Base-by-base conservation (phyloP, 1,140 invertebrate genomes). In the Galleria mellonella region DNA sequence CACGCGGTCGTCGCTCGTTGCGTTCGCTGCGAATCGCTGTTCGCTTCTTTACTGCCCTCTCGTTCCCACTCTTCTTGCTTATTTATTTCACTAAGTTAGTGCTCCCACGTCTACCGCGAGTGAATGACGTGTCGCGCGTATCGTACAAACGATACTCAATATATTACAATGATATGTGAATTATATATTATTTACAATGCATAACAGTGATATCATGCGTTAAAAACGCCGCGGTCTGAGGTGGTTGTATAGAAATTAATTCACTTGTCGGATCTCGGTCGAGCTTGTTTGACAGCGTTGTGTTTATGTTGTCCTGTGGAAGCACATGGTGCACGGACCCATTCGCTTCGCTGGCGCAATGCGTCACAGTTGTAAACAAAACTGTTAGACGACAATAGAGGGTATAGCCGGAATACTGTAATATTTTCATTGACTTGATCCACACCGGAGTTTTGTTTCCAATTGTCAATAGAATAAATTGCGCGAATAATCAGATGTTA, bases 21-120 rank as follows among this genome's bases (percentile, higher is more conserved):
- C n/a, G n/a, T 49, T 43, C 36, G 54, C 40, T 32, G 37, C 36
- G 40, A 32, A 11, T 32, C 57, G 59, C 59, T 40, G 59, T 46
- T 59, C 55, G 29, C 14, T 42, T 51, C 48, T 56, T 51, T 61
- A 51, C 54, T 62, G 60, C 61, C 59, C 64, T 69, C 71, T 71
- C 69, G 58, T 72, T 71, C 65, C 57, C 72, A 41, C 72, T 65
- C 65, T 62, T 61, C 60, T 68, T 66, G 55, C 57, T 70, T 65
- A 61, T 62, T 67, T 68, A 65, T 65, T 72, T 70, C 51, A 63
- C 65, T 67, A 70, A 77, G 56, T 71, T 76, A 79, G 75, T 79
- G 44, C 55, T 61, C 51, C 62, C 47, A 76, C 66, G 69, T 44
- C 49, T 50, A 67, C 59, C 63, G 71, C 55, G 66, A 61, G 65